Evolutionary conservation across 1,140 invertebrate genomes (phyloP).

Genomic region (Papilio polyxenes): DNA sequence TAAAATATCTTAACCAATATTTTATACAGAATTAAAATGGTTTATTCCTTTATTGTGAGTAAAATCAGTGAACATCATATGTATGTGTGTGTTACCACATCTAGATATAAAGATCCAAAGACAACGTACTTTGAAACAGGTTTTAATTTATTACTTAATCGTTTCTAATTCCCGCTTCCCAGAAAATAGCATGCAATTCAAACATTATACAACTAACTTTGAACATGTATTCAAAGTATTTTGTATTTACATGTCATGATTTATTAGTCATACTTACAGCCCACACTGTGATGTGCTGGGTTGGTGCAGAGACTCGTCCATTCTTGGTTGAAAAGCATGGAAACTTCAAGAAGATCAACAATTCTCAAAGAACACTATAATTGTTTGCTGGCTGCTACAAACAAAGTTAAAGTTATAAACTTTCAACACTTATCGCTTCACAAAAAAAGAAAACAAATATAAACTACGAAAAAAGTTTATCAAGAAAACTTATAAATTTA

Average conservation of each 20-base stretch:
- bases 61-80: not conserved
- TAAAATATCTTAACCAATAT: not conserved
- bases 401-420: slow-evolving; percentile 34
- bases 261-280: slow-evolving; percentile 58
- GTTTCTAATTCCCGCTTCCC: not conserved
- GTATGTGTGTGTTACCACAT: slow-evolving; percentile 2
- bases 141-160: slow-evolving; percentile 1
- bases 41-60: not conserved
- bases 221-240: not conserved
- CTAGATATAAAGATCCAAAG: slow-evolving; percentile 24
- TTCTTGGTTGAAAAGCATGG: slow-evolving; percentile 69
- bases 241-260: not conserved
- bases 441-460: slow-evolving; percentile 12
- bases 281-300: slow-evolving; percentile 58
- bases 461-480: not conserved
- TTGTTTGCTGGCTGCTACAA: not conserved
- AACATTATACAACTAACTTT: not conserved
- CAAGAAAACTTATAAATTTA: slow-evolving; percentile 11
- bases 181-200: not conserved
- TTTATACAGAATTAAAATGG: not conserved
- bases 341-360: slow-evolving; percentile 63
- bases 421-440: slow-evolving; percentile 27
- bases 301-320: slow-evolving; percentile 58
- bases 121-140: not conserved
- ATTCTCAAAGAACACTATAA: not conserved